Percentiles rank a stretch among this genome's conserved stretches.
These are phyloP conservation scores for Poecilia wingei DNA, from an alignment of 2,797 vertebrate species.

Conservation along the genomic window DNA sequence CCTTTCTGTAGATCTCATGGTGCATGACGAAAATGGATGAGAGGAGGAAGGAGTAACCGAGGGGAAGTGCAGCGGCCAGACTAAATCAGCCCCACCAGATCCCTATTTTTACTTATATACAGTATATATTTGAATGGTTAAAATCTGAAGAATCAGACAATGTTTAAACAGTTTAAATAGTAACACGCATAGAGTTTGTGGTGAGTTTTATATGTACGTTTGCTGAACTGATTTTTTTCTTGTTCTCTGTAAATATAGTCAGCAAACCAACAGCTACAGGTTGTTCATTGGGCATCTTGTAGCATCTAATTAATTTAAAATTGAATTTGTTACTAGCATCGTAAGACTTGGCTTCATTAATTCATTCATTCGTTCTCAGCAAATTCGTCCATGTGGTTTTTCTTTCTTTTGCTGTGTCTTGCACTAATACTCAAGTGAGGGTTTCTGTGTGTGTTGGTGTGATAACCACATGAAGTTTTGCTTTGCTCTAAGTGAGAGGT, in stretches of 20 bases:
- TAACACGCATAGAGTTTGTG: background rate
- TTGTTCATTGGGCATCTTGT: background rate
- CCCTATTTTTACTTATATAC: background rate
- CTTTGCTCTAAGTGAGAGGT: slow-evolving; percentile 36
- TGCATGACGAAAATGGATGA: slow-evolving; percentile 19
- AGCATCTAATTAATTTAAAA: background rate
- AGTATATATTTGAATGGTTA: background rate
- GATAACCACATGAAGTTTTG: slow-evolving; percentile 13
- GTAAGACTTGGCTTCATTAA: background rate
- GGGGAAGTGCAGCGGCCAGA: background rate
- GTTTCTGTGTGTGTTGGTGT: slow-evolving; percentile 18
- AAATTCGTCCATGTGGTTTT: background rate
- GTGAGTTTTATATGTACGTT: background rate
- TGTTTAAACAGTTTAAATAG: background rate
- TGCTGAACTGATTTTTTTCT: background rate
- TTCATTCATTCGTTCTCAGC: background rate
- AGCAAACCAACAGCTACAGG: background rate
- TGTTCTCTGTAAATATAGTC: background rate
- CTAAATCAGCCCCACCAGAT: background rate
- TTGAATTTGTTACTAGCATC: background rate
- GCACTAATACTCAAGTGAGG: background rate
- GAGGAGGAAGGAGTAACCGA: slow-evolving; percentile 3
- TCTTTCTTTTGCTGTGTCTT: background rate
- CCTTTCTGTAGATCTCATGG: slow-evolving; percentile 2
- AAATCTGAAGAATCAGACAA: background rate